phyloP scores from a whole-genome alignment of 2,113 vertebrate species.

The Myrmophylax atrothorax region DNA sequence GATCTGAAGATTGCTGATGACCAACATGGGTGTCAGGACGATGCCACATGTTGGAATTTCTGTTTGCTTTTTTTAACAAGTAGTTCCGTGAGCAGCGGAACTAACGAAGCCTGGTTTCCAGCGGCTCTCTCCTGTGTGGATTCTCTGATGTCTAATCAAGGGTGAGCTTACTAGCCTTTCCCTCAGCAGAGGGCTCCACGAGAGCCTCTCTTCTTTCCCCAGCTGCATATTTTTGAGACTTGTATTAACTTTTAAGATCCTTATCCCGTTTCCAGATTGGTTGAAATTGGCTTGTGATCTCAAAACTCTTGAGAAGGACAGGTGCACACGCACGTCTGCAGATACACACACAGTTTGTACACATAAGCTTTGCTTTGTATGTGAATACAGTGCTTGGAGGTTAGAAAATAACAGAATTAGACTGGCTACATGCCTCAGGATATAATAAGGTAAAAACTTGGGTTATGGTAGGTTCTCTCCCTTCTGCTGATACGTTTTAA shows the following conservation, averaged over 20 bases:
- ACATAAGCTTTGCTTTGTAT: background rate
- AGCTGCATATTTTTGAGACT: constrained; percentile 8
- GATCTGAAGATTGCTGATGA: constrained; percentile 53
- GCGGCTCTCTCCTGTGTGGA: constrained; percentile 65
- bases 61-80: constrained; percentile 66
- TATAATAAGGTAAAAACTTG: background rate
- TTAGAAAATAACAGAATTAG: constrained; percentile 3
- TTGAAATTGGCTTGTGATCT: background rate
- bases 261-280: background rate
- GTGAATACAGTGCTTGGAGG: background rate
- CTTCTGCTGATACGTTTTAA: background rate
- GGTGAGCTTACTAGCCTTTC: constrained; percentile 63
- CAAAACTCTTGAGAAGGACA: background rate
- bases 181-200: constrained; percentile 19
- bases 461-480: background rate
- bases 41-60: constrained; percentile 61
- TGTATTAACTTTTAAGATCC: background rate
- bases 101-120: constrained; percentile 68
- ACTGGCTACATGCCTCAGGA: background rate
- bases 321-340: background rate
- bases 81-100: constrained; percentile 63
- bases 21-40: constrained; percentile 14
- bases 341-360: background rate
- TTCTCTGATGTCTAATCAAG: constrained; percentile 70
- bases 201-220: constrained; percentile 43